Evolutionary conservation across 1,140 invertebrate genomes (phyloP).

Genomic region (Cyclina sinensis): DNA sequence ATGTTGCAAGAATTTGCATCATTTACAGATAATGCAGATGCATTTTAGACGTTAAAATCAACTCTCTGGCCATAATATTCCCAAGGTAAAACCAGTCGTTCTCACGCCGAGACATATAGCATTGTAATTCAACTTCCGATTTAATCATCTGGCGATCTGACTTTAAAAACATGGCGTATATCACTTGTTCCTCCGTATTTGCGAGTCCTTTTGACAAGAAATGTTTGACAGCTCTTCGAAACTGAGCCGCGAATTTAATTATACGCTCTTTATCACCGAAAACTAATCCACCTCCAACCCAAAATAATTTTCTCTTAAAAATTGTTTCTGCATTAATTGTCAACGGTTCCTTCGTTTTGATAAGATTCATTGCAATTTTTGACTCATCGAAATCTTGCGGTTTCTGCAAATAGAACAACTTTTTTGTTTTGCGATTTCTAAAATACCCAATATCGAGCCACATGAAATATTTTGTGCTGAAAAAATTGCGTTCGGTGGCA

Average conservation of each 20-base stretch:
- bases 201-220: slow-evolving; percentile 73
- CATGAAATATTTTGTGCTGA: slow-evolving; percentile 72
- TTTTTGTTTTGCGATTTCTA: slow-evolving; percentile 70
- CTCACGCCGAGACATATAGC: slow-evolving; percentile 59
- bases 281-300: slow-evolving; percentile 74
- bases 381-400: slow-evolving; percentile 71
- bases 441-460: slow-evolving; percentile 82
- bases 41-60: too few relatives aligned
- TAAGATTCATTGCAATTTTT: slow-evolving; percentile 69
- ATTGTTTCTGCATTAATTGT: slow-evolving; percentile 59
- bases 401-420: slow-evolving; percentile 64
- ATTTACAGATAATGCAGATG: too few relatives aligned
- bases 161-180: slow-evolving; percentile 75
- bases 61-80: slow-evolving; percentile 56
- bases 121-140: slow-evolving; percentile 75
- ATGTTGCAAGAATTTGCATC: too few relatives aligned
- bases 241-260: too few relatives aligned
- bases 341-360: slow-evolving; percentile 39
- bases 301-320: slow-evolving; percentile 68
- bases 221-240: slow-evolving; percentile 73
- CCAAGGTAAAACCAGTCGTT: too few relatives aligned
- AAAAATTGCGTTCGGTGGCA: slow-evolving; percentile 65
- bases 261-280: too few relatives aligned
- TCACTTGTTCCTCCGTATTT: slow-evolving; percentile 81
- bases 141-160: slow-evolving; percentile 68